Evolutionary conservation across 2,888 invertebrate genomes (phyloP).

Genomic region (Torymus auratus): DNA sequence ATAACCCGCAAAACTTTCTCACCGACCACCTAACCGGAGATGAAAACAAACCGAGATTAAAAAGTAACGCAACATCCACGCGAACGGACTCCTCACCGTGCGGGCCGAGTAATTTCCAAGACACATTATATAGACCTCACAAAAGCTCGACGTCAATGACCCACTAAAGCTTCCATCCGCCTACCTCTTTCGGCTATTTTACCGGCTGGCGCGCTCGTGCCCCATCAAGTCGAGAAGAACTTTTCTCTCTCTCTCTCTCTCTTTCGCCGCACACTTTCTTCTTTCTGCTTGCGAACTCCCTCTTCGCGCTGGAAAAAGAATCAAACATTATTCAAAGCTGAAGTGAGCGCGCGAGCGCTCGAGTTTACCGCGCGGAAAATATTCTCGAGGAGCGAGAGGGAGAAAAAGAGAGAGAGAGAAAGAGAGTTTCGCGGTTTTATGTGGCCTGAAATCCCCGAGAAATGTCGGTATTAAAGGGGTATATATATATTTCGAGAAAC

Average conservation of each 20-base stretch:
- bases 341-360: constrained; percentile 4
- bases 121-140: not conserved
- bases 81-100: too few species aligned
- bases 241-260: not conserved
- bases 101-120: constrained; percentile 4
- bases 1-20: too few species aligned
- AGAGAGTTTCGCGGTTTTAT: too few species aligned
- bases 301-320: constrained; percentile 3
- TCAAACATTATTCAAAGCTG: constrained; percentile 40
- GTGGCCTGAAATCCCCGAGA: too few species aligned
- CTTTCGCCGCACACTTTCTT: not conserved
- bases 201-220: not conserved
- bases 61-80: too few species aligned
- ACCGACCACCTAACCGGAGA: too few species aligned
- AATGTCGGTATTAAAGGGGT: too few species aligned
- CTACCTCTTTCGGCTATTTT: constrained; percentile 18
- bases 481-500: too few species aligned
- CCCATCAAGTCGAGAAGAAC: constrained; percentile 22
- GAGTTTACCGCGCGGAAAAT: constrained; percentile 29
- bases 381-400: not conserved
- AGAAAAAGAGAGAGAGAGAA: too few species aligned
- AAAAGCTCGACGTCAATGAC: constrained; percentile 24
- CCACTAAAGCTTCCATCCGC: constrained; percentile 15
- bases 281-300: not conserved
- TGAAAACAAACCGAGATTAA: too few species aligned